Percentiles rank a stretch among this genome's conserved stretches.
Conservation (phyloP, 2,113 vertebrate species). For the Protobothrops mucrosquamatus region DNA sequence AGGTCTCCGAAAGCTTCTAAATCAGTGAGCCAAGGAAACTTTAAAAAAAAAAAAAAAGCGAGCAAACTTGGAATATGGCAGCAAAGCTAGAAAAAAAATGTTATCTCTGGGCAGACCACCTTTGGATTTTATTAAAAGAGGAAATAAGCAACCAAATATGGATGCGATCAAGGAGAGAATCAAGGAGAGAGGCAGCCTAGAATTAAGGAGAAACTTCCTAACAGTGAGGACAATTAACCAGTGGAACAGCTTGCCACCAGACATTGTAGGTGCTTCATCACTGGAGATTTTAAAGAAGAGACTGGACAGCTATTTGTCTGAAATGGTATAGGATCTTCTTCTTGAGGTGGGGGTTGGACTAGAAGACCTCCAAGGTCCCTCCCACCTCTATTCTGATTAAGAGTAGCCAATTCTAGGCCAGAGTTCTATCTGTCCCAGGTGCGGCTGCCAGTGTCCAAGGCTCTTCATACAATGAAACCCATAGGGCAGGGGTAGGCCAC, state of each 20-base stretch:
- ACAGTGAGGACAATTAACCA: too few species aligned
- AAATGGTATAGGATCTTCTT: too few species aligned
- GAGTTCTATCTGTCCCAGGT: accelerated
- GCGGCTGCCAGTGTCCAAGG: not conserved
- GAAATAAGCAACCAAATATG: not conserved
- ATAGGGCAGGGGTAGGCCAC: not conserved
- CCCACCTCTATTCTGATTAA: too few species aligned
- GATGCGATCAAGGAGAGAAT: accelerated
- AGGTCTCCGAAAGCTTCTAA: not conserved
- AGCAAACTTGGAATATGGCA: not conserved
- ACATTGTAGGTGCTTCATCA: too few species aligned
- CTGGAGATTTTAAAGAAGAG: too few species aligned
- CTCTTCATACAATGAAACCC: not conserved
- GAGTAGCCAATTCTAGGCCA: not conserved
- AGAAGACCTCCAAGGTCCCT: too few species aligned
- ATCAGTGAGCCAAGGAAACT: not conserved
- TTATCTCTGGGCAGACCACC: not conserved
- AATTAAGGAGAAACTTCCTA: too few species aligned
- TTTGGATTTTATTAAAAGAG: not conserved
- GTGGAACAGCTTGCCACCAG: too few species aligned
- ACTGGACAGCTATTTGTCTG: too few species aligned
- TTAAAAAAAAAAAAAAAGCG: not conserved
- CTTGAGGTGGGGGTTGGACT: too few species aligned
- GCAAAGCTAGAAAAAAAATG: not conserved
- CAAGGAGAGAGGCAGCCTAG: too few species aligned